A percentile compares a stretch with the other conserved stretches of the same genome.
phyloP scores from a whole-genome alignment of 2,113 vertebrate genomes.

The Pteropus alecto region DNA sequence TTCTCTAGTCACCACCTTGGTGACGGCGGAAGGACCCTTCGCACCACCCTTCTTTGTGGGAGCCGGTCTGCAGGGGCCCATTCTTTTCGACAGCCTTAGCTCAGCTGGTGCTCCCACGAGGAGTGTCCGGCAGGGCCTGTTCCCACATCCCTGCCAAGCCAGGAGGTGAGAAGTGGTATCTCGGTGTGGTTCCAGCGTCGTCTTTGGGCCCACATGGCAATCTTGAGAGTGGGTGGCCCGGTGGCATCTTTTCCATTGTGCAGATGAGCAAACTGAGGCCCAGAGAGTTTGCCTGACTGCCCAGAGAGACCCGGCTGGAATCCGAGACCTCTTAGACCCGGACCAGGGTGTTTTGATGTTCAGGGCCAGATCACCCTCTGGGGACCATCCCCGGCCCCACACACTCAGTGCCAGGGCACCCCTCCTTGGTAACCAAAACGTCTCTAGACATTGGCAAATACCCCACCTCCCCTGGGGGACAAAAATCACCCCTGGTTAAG shows the following conservation, averaged over 20 bases:
- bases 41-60: no score
- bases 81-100: not conserved
- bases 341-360: not conserved
- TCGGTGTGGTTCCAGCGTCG: not conserved
- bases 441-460: not conserved
- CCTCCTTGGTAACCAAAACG: no score
- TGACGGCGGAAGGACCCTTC: no score
- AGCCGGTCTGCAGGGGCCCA: no score
- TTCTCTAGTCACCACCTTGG: no score
- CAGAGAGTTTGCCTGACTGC: not conserved
- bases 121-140: rapidly evolving
- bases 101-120: no score
- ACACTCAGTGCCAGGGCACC: not conserved
- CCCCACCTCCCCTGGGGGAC: rapidly evolving
- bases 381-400: not conserved
- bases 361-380: rapidly evolving
- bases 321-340: no score
- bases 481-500: not conserved
- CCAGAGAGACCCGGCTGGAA: not conserved
- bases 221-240: not conserved
- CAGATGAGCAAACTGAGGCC: not conserved
- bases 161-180: not conserved
- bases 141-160: not conserved
- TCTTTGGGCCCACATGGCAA: not conserved
- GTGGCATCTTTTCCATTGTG: not conserved